Conservation (phyloP, 2,797 vertebrate species). For the Forpus xanthops region DNA sequence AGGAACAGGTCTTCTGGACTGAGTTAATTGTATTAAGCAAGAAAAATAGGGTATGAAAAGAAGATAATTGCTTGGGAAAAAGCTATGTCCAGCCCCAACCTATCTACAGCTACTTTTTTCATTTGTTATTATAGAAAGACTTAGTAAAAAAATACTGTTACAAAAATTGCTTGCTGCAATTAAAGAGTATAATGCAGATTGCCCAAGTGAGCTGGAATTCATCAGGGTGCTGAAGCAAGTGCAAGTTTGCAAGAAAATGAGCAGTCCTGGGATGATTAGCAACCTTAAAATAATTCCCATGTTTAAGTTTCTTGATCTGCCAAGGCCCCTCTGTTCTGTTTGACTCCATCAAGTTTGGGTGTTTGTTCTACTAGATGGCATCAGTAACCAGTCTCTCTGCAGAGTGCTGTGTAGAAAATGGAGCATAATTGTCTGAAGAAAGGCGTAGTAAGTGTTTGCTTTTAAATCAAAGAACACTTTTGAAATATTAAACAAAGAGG, state of each 20-base stretch:
- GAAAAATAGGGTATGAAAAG: background rate
- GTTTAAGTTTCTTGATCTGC: conserved; percentile 24
- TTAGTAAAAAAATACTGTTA: background rate
- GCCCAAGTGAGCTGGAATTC: background rate
- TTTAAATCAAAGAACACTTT: conserved; percentile 72
- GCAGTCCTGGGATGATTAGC: background rate
- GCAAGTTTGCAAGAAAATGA: background rate
- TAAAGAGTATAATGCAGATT: background rate
- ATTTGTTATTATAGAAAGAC: background rate
- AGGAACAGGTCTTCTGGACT: background rate
- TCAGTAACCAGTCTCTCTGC: conserved; percentile 25
- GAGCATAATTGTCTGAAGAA: conserved; percentile 47
- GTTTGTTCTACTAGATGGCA: conserved; percentile 67
- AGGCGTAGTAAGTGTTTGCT: conserved; percentile 75
- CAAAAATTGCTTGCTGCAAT: background rate
- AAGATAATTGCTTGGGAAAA: background rate
- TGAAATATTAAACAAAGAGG: conserved; percentile 67
- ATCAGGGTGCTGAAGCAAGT: background rate
- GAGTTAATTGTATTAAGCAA: background rate
- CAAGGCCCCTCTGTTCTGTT: background rate
- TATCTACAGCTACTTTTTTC: background rate
- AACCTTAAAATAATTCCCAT: background rate
- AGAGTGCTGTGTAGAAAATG: conserved; percentile 15
- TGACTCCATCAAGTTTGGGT: conserved; percentile 30
- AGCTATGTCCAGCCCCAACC: background rate